Evolutionary conservation across 2,888 invertebrate genomes (phyloP), one percentile per base, ranked within the genome.

Genomic region (Pachycephus smyrnensis): DNA sequence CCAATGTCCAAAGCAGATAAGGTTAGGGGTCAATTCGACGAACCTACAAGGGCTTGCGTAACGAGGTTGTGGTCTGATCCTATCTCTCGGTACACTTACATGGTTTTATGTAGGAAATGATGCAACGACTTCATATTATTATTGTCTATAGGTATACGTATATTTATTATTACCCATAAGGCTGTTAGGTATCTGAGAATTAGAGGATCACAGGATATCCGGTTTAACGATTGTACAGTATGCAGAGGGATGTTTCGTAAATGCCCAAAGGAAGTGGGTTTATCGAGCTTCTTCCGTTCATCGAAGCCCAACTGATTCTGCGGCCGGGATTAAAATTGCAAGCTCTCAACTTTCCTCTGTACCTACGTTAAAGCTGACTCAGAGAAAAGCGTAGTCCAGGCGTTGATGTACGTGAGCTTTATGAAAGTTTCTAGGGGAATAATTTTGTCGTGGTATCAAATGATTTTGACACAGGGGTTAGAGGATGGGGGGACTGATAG

Each of bases 11-110:
- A 40, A 15, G 11, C 73, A 73, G 73, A 32, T 35, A 73, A 40
- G 55, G 76, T 76, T 68, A 55, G 35, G 35, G 76, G 73, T 73
- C 68, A 35, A 36, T 33, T 32, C 6, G 55, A 55, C 35, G 55
- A 76, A 55, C 73, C 73, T 4, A 23, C 55, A 55, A 55, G 55
- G 55, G 23, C 9, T 55, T 55, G 55, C 23, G 23, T 55, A 55
- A 55, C 55, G 23, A 55, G 55, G 23, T 55, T 55, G 55, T 9
- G 55, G 55, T 55, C 9, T 23, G 23, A 23, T 55, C 23, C 55
- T 23, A 55, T 2, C 23, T 2, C 23, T 23, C 23, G 23, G 9
- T 23, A 0, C 23, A 9, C 55, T 55, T 9, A 23, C 9, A 55
- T 55, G 55, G 9, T 23, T 55, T 15, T 55, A 9, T 9, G 9